Conservation (phyloP, 2,888 invertebrate species). For the Exocentrus adspersus region DNA sequence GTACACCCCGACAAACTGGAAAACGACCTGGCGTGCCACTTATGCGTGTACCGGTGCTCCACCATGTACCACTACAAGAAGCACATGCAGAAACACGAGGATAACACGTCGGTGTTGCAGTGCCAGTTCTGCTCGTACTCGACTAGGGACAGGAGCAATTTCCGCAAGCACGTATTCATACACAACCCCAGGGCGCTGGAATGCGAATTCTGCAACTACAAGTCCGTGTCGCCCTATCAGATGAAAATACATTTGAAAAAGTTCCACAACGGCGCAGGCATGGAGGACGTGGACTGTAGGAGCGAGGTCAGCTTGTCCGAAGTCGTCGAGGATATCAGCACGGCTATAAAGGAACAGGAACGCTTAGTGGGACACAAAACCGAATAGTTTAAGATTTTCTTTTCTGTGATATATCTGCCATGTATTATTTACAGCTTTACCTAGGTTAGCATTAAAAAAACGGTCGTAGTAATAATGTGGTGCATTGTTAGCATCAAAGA, state of each 20-base stretch:
- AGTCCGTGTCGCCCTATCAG: constrained; percentile 52
- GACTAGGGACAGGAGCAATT: constrained; percentile 51
- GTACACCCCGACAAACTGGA: constrained; percentile 22
- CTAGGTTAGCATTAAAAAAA: neutral
- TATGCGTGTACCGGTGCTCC: constrained; percentile 28
- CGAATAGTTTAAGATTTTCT: constrained; percentile 13
- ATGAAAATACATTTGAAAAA: constrained; percentile 50
- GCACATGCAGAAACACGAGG: constrained; percentile 36
- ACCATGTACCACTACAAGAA: constrained; percentile 31
- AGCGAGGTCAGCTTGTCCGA: constrained; percentile 31
- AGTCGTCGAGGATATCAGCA: constrained; percentile 15
- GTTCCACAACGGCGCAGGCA: constrained; percentile 42
- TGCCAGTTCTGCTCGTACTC: constrained; percentile 51
- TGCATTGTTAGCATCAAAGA: too few relatives aligned
- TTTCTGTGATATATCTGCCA: constrained; percentile 25
- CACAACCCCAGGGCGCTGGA: constrained; percentile 49
- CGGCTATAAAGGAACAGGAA: constrained; percentile 12
- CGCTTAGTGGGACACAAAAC: neutral
- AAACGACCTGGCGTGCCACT: constrained; percentile 1
- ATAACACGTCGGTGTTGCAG: constrained; percentile 19
- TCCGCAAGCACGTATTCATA: constrained; percentile 51
- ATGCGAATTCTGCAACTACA: constrained; percentile 50
- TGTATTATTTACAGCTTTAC: constrained; percentile 17
- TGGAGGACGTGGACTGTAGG: constrained; percentile 36
- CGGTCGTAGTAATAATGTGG: neutral